phyloP scores from a whole-genome alignment of 1,140 invertebrate species.

The Chironomus tepperi region DNA sequence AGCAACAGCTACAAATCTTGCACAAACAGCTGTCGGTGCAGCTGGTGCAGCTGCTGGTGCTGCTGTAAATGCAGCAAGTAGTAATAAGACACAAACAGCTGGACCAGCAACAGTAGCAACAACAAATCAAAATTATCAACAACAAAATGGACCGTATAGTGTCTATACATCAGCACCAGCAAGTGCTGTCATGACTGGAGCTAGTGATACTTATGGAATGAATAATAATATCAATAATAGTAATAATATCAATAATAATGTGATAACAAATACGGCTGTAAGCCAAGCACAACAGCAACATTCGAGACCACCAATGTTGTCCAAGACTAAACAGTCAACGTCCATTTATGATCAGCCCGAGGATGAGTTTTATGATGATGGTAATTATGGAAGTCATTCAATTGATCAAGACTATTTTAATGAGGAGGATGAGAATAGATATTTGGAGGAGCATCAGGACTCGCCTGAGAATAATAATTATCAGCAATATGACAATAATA shows the following conservation, averaged over 20 bases:
- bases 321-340: not conserved
- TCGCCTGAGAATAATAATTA: constrained; percentile 28
- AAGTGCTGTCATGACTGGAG: not conserved
- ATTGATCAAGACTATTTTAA: constrained; percentile 41
- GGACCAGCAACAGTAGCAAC: constrained; percentile 26
- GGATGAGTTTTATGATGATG: constrained; percentile 29
- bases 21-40: constrained; percentile 28
- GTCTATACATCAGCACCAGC: not conserved
- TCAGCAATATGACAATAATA: constrained; percentile 1
- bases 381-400: constrained; percentile 31
- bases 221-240: not conserved
- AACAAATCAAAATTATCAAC: not conserved
- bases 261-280: not conserved
- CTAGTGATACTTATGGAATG: too few relatives aligned
- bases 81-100: not conserved
- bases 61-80: not conserved
- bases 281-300: not conserved
- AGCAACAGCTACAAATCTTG: constrained; percentile 18
- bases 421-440: constrained; percentile 38
- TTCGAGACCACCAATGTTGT: not conserved
- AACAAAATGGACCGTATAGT: not conserved
- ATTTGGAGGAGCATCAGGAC: constrained; percentile 38
- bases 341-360: not conserved
- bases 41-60: constrained; percentile 27
- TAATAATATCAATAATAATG: not conserved